A percentile compares a stretch with the other conserved stretches of the same genome.
phyloP scores from a whole-genome alignment of 2,113 vertebrate genomes.

The Chloebia gouldiae region DNA sequence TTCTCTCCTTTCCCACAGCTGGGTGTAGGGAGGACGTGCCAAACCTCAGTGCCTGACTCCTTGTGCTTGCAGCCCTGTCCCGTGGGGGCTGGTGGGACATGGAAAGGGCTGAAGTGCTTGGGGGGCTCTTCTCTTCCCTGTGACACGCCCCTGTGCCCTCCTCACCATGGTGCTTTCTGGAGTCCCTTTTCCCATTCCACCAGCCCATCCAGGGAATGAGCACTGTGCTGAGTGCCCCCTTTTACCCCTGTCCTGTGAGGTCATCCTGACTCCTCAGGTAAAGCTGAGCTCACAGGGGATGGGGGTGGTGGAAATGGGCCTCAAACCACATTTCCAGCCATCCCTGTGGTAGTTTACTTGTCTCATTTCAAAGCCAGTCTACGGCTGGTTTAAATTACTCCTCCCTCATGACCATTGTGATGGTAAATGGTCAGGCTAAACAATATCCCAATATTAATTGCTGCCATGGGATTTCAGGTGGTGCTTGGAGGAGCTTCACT shows the following conservation, averaged over 20 bases:
- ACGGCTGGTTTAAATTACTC: background rate
- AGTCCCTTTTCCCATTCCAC: background rate
- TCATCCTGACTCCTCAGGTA: background rate
- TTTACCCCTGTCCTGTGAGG: background rate
- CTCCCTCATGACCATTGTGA: background rate
- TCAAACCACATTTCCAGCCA: background rate
- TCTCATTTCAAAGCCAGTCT: background rate
- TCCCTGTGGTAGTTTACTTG: background rate
- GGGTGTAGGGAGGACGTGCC: conserved; percentile 13
- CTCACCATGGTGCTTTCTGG: rapidly evolving
- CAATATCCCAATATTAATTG: background rate
- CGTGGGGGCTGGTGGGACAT: rapidly evolving
- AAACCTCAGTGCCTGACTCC: background rate
- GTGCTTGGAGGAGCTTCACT: background rate
- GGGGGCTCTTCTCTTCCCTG: background rate
- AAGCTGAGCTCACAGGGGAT: rapidly evolving
- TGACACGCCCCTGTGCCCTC: rapidly evolving
- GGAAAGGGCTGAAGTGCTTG: rapidly evolving
- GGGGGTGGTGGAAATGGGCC: background rate
- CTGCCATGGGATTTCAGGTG: background rate
- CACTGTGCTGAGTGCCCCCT: background rate
- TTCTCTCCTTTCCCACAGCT: conserved; percentile 52
- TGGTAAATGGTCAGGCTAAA: background rate
- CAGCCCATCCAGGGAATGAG: background rate
- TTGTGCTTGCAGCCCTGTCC: background rate